Evolutionary conservation across 2,888 invertebrate species (phyloP), one percentile per base, ranked within the genome.

Genomic region (Cistogaster globosa): DNA sequence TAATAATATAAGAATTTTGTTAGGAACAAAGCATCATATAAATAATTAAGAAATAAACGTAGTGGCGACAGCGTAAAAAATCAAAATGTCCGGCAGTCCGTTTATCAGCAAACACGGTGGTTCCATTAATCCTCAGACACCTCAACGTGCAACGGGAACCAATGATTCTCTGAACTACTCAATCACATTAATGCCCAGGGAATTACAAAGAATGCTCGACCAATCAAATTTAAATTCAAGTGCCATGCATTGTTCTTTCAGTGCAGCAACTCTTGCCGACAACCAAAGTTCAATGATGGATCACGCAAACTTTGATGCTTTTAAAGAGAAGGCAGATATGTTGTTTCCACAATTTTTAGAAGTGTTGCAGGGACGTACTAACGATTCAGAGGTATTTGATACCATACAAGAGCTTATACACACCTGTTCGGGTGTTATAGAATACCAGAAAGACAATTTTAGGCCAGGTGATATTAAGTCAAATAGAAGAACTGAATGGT

Each of bases 401-500:
- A 89, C 91, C 5, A 89, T 92, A 60, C 90, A 91, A 22, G 88
- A 90, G 48, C 68, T 92, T 60, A 87, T 89, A 18, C 89, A 89
- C 3, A 88, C 88, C 3, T 92, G 92, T 55, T 84, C 88, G 4
- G 90, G 88, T 2, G 89, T 90, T 0, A 63, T 90, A 8, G 92
- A 91, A n/a, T 77, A 89, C 9, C 87, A 89, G 32, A 87, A 88
- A 12, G 90, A 91, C 4, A 86, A 87, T 0, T 83, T 88, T 7
- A 88, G 88, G 0, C 86, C 87, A 4, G 68, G 48, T 18, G 87
- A 67, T 83, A 81, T 26, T 84, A 88, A 75, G 74, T 83, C 1
- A 32, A 86, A 62, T 11, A 69, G 20, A 42, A 87, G 87, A 42
- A 93, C 63, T 90, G 57, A 93, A 87, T 95, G 95, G 95, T 89